phyloP scores from a whole-genome alignment of 2,797 vertebrate genomes.

The Podarcis siculus region DNA sequence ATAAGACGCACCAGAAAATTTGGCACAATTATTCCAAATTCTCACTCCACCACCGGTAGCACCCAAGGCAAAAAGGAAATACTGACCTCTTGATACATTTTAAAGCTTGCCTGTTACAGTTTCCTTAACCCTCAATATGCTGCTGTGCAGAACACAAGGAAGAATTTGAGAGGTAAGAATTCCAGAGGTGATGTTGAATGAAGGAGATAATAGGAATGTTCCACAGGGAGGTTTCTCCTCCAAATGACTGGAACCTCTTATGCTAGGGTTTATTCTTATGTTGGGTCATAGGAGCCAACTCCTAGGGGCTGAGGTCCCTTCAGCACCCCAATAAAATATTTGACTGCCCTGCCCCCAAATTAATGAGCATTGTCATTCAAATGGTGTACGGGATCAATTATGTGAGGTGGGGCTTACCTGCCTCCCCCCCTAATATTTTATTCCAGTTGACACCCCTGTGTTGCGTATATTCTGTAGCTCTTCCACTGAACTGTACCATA shows the following conservation, averaged over 20 bases:
- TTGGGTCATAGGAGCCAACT: not conserved
- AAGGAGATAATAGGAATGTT: not conserved
- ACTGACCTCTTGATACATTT: not conserved
- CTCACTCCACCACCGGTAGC: not conserved
- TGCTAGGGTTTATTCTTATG: not conserved
- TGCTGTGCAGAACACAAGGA: not conserved
- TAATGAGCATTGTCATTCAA: no score
- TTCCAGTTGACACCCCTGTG: no score
- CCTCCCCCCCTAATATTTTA: no score
- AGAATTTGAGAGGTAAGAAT: not conserved
- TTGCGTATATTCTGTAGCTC: not conserved
- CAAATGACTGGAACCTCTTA: not conserved
- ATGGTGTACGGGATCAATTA: no score
- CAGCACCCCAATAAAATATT: no score
- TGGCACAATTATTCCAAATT: not conserved
- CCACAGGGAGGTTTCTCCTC: not conserved
- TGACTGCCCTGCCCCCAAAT: no score
- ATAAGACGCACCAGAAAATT: not conserved
- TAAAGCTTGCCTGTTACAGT: not conserved
- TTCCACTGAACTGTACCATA: not conserved
- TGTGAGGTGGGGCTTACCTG: no score
- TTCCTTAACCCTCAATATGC: not conserved
- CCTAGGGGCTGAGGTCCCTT: no score
- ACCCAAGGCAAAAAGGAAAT: not conserved
- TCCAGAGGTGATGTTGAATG: not conserved